Evolutionary conservation across 1,140 invertebrate species (phyloP).

Genomic region (Melipona quadrifasciata): DNA sequence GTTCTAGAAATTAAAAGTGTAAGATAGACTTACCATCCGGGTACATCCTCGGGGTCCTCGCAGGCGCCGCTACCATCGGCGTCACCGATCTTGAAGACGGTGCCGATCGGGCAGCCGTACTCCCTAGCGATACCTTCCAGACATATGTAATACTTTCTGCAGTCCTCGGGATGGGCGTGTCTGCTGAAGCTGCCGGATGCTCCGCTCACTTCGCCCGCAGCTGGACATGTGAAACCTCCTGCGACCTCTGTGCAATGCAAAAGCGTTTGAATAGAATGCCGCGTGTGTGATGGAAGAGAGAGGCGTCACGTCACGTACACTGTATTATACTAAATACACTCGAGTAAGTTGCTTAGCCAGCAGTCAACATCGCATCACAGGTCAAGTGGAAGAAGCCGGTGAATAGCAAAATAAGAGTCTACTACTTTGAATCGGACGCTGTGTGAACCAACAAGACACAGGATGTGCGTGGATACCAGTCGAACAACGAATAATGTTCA

Average conservation of each 20-base stretch:
- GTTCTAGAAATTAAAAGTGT: neutral
- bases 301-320: neutral
- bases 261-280: neutral
- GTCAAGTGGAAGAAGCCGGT: neutral
- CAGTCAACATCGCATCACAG: neutral
- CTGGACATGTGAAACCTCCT: constrained; percentile 93
- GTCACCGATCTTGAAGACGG: constrained; percentile 97
- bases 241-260: constrained; percentile 88
- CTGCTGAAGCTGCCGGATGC: constrained; percentile 93
- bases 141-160: constrained; percentile 97
- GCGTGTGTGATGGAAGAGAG: constrained; percentile 18
- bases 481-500: neutral
- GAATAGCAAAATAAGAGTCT: constrained; percentile 20
- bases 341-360: too few species aligned
- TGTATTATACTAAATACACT: too few species aligned
- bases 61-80: constrained; percentile 94
- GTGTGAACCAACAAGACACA: constrained; percentile 1
- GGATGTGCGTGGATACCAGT: constrained; percentile 34
- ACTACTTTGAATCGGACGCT: constrained; percentile 12
- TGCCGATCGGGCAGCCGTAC: constrained; percentile 97
- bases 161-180: constrained; percentile 96
- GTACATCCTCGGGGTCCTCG: constrained; percentile 95
- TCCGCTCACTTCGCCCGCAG: constrained; percentile 89
- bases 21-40: constrained; percentile 91
- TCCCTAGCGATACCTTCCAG: constrained; percentile 93